Percentiles rank a stretch among this genome's conserved stretches.
phyloP scores from a whole-genome alignment of 2,888 invertebrate species.

The Dynastes hyllus region DNA sequence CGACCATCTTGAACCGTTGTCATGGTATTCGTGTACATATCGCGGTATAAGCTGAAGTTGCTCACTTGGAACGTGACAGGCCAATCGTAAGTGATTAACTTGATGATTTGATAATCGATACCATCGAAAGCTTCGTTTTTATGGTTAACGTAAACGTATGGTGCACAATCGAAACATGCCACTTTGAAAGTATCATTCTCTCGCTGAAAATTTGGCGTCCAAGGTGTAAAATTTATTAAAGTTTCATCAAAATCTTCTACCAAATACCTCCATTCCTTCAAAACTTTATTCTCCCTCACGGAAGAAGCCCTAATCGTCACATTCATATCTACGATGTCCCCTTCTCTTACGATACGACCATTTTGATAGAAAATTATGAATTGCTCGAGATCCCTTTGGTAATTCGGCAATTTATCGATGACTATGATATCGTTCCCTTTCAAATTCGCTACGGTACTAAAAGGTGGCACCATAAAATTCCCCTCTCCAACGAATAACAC shows the following conservation, averaged over 20 bases:
- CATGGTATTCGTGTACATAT: constrained; percentile 4
- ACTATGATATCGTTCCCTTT: constrained; percentile 47
- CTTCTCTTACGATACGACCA: background rate
- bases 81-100: constrained; percentile 29
- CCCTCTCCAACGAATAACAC: background rate
- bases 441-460: constrained; percentile 7
- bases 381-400: background rate
- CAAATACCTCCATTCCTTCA: constrained; percentile 24
- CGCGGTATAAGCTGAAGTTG: constrained; percentile 14
- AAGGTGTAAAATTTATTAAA: constrained; percentile 3
- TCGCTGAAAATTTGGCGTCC: constrained; percentile 13
- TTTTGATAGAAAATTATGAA: background rate
- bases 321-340: background rate
- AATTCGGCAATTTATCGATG: constrained; percentile 24
- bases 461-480: constrained; percentile 10
- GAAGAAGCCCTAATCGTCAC: constrained; percentile 18
- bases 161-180: constrained; percentile 42
- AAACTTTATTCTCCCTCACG: constrained; percentile 26
- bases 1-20: background rate
- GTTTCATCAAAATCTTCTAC: background rate
- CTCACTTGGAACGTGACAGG: constrained; percentile 22
- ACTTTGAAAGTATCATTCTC: constrained; percentile 32
- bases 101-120: constrained; percentile 39
- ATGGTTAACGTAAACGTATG: constrained; percentile 27
- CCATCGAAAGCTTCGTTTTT: constrained; percentile 29